A percentile compares a stretch with the other conserved stretches of the same genome.
Evolutionary conservation across 2,888 invertebrate species (phyloP).

Genomic region (Tuta absoluta): DNA sequence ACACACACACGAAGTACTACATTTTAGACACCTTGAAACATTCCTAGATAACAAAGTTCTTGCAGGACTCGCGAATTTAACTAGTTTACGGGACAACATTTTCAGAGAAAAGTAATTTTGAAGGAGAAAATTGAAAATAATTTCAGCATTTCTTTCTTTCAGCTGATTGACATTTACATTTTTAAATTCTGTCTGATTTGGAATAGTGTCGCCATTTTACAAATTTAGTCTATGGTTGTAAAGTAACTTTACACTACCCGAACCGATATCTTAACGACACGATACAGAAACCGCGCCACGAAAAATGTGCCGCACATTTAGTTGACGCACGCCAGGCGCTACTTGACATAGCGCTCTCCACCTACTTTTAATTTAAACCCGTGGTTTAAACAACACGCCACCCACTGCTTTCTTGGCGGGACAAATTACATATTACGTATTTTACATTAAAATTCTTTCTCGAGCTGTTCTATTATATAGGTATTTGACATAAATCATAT

Average conservation of each 20-base stretch:
- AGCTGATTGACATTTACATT: not conserved
- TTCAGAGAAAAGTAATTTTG: slow-evolving; percentile 30
- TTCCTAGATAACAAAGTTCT: slow-evolving; percentile 40
- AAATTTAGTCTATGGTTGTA: not conserved
- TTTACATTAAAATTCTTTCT: no score
- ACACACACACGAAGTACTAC: not conserved
- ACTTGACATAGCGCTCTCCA: no score
- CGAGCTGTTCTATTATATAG: no score
- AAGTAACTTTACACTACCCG: not conserved
- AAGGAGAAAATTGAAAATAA: not conserved
- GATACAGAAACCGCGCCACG: not conserved
- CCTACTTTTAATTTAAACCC: no score
- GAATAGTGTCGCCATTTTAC: slow-evolving; percentile 1
- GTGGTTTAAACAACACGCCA: no score
- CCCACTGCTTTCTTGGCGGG: no score
- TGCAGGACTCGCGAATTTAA: slow-evolving; percentile 52
- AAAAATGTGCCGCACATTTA: no score
- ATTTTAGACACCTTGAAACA: not conserved
- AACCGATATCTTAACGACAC: not conserved
- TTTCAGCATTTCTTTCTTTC: not conserved
- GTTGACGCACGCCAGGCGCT: no score
- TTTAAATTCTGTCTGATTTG: not conserved
- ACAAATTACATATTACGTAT: no score
- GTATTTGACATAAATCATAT: no score
- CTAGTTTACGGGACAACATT: slow-evolving; percentile 60